Conservation (phyloP, 2,797 vertebrate genomes). For the Hippoglossus hippoglossus region DNA sequence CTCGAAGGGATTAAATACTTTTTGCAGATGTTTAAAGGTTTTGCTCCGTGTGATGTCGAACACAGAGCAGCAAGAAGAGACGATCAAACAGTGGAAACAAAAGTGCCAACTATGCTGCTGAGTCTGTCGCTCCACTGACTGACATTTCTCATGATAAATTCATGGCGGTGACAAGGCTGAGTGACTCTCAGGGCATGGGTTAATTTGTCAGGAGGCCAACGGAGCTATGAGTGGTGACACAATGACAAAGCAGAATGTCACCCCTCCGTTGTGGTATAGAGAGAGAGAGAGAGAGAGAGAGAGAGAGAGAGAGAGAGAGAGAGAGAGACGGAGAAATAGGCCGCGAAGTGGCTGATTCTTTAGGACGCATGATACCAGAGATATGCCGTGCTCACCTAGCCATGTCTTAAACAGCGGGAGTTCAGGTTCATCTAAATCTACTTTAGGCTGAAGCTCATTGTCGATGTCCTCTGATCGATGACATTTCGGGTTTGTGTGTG, state of each 20-base stretch:
- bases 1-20: constrained; percentile 2
- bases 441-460: constrained; percentile 38
- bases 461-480: constrained; percentile 42
- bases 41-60: constrained; percentile 18
- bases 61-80: constrained; percentile 14
- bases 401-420: constrained; percentile 36
- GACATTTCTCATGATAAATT: constrained; percentile 80
- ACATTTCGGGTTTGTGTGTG: constrained; percentile 2
- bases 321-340: constrained; percentile 67
- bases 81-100: constrained; percentile 27
- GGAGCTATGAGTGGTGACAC: constrained; percentile 62
- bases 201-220: constrained; percentile 76
- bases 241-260: constrained; percentile 73
- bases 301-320: no score
- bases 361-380: constrained; percentile 37
- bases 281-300: no score
- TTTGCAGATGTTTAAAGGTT: not conserved
- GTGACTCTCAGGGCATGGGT: constrained; percentile 64
- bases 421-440: constrained; percentile 53
- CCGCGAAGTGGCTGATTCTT: constrained; percentile 67
- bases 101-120: constrained; percentile 32
- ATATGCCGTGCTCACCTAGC: constrained; percentile 43
- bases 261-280: constrained; percentile 47
- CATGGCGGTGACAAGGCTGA: constrained; percentile 75
- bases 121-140: constrained; percentile 63